Conservation (phyloP, 2,113 vertebrate genomes). For the Panthera leo region DNA sequence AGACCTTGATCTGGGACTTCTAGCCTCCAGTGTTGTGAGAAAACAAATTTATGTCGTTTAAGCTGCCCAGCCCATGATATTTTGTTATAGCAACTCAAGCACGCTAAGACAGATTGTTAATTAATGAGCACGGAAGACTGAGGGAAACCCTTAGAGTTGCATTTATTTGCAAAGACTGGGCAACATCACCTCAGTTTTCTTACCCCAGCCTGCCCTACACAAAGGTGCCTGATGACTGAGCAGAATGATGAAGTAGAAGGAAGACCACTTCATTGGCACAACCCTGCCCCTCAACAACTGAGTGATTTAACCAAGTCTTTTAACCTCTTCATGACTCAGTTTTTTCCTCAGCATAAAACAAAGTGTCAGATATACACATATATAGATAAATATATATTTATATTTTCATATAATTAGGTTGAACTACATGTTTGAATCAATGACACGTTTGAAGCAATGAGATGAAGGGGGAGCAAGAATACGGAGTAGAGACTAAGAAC, state of each 20-base stretch:
- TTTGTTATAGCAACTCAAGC: background rate
- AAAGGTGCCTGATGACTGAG: background rate
- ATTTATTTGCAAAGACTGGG: background rate
- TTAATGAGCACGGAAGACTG: background rate
- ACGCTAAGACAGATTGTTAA: background rate
- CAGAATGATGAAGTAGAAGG: background rate
- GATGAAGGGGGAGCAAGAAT: background rate
- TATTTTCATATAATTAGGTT: background rate
- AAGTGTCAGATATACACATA: background rate
- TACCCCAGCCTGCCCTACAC: background rate
- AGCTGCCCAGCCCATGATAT: background rate
- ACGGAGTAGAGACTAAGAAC: background rate
- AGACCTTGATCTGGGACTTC: background rate
- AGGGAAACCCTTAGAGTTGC: background rate
- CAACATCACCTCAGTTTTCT: background rate
- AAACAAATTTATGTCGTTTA: background rate
- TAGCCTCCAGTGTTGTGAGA: background rate
- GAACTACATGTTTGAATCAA: background rate
- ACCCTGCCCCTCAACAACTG: background rate
- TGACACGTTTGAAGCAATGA: background rate
- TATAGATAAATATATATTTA: no score
- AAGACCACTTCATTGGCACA: background rate
- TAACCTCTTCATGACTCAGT: background rate
- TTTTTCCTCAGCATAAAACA: background rate
- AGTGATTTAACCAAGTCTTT: background rate